Base-by-base conservation (phyloP, 2,113 vertebrate genomes). In the Bos javanicus region DNA sequence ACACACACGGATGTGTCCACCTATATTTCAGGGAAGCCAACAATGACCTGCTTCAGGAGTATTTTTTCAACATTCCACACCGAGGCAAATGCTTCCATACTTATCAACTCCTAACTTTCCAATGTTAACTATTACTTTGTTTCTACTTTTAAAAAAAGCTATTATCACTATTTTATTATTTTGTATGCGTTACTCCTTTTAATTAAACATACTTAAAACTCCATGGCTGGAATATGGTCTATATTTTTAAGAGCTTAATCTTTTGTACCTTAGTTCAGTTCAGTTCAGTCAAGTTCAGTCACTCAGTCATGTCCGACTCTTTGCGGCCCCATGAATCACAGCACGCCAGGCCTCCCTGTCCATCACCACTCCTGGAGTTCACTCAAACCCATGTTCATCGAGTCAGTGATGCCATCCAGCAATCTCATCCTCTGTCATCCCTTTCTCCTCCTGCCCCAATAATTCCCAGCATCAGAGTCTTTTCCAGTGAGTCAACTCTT, bases 181-280 rank as follows among this genome's bases (percentile, higher is more conserved):
- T n/a, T n/a, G 1, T n/a, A 67, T n/a, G 16, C 15, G 12, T 16
- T 71, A 92, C 8, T 74, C 13, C 1, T 87, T 62, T 28, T 60
- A 67, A 80, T 82, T 83, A 52, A 90, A 57, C 46, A 84, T n/a
- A 62, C n/a, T 88, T 78, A 76, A 86, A 71, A 50, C 6, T 91
- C 3, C 80, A 80, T 2, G 19, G 3, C 23, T 81, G 1, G 10
- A 78, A 64, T 57, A 26, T 36, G 23, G 3, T 13, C 88, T 76
- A 7, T 36, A 60, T 57, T 93, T 86, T 89, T 52, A 88, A 81
- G 64, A 59, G 2, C 3, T 84, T 50, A 91, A 50, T 87, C 23
- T 4, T 25, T 80, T 91, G 3, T 1, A 67, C 16, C 3, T 62
- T 6, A 54, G 54, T 54, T 19, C 56, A 56, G 56, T 56, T 23